Base-by-base conservation (phyloP, 2,797 vertebrate genomes). In the Sorex maritimensis region DNA sequence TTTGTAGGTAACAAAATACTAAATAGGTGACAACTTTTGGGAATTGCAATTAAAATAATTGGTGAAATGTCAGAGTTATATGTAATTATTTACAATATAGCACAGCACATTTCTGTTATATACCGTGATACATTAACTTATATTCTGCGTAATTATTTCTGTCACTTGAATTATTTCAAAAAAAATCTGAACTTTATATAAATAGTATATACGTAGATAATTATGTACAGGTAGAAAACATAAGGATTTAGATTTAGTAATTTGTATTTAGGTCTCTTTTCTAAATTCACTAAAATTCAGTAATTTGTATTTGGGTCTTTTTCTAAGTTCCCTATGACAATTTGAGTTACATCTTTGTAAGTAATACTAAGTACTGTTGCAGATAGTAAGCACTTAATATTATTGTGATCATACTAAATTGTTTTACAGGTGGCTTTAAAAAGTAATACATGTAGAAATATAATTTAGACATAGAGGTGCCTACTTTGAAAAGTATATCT, bases 91-190 rank as follows among this genome's bases (percentile, higher is more conserved):
- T 81, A 69, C 68, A 63, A 26, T 71, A 26, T 71, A 17, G 69
- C 7, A 5, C 63, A 71, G 71, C 63, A 81, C 55, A 30, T 87
- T 81, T 93, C 46, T 91, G 17, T 86, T 91, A 28, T 11, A 52
- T 49, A 58, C 21, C 67, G 15, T 91, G 77, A 75, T 79, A 61
- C 34, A 75, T 89, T 79, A 68, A 91, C 24, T 88, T 24, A n/a
- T 92, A 61, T 46, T 73, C 77, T 61, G 38, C 0, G 49, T 0
- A 83, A 34, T 78, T 94, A 23, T 5, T 95, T 94, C 24, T 41
- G 21, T 80, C 69, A 82, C 46, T 89, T 92, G n/a, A 34, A 11
- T 41, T 92, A 92, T 74, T 75, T 92, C 86, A 81, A 65, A 34
- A 34, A 55, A 88, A 65, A 82, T 93, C 21, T 93, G 49, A 95